phyloP scores from a whole-genome alignment of 2,888 invertebrate genomes.

The Ecliptopera silaceata region DNA sequence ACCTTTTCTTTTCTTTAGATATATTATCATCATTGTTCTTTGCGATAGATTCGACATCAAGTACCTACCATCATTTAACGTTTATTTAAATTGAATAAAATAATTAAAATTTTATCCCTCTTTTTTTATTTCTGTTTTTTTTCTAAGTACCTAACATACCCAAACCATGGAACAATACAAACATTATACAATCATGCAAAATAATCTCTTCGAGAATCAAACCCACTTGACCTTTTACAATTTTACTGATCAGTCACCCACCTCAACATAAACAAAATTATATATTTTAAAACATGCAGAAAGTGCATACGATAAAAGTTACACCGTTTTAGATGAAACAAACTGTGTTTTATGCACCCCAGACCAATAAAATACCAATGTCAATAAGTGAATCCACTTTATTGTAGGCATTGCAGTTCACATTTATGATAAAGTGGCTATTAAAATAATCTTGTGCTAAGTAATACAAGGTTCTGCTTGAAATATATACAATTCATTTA shows the following conservation, averaged over 20 bases:
- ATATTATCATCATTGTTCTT: too few species aligned
- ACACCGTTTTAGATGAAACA: not conserved
- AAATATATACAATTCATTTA: too few species aligned
- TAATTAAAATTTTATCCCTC: too few species aligned
- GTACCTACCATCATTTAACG: too few species aligned
- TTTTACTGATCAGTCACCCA: not conserved
- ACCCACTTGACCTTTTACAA: not conserved
- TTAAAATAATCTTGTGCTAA: not conserved
- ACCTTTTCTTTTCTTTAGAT: too few species aligned
- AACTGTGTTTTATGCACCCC: slow-evolving; percentile 1
- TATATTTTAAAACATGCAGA: not conserved
- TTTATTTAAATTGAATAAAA: too few species aligned
- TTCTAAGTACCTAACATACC: too few species aligned
- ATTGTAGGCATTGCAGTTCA: not conserved
- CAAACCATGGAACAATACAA: too few species aligned
- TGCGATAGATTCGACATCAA: too few species aligned
- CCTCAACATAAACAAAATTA: not conserved
- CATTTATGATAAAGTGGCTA: not conserved
- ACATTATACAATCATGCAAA: too few species aligned
- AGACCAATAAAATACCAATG: slow-evolving; percentile 1
- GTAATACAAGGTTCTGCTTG: not conserved
- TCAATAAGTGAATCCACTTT: not conserved
- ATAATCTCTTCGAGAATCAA: not conserved
- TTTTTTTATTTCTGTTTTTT: too few species aligned
- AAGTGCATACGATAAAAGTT: not conserved